Conservation (phyloP, 2,888 invertebrate species). For the Sceliomorpha sp. region DNA sequence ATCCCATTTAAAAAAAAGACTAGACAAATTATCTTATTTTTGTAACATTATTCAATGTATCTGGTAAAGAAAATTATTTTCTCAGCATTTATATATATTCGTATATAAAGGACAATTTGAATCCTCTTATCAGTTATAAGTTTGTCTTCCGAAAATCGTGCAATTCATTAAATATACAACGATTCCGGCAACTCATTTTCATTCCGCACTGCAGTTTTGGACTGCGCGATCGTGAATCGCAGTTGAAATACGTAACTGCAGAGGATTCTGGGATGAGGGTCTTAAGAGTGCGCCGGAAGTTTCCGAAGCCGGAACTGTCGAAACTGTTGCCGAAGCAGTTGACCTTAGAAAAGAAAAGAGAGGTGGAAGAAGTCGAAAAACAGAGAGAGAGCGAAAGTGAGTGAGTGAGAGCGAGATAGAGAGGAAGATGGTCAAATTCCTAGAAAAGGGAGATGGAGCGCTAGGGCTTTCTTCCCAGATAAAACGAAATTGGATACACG, state of each 20-base stretch:
- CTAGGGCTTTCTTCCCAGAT: slow-evolving; percentile 30
- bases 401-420: slow-evolving; percentile 21
- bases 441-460: slow-evolving; percentile 21
- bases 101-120: slow-evolving; percentile 43
- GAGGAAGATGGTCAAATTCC: slow-evolving; percentile 20
- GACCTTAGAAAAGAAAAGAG: slow-evolving; percentile 1
- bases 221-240: slow-evolving; percentile 53
- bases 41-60: no score
- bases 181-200: slow-evolving; percentile 54
- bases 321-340: slow-evolving; percentile 47
- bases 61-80: no score
- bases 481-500: slow-evolving; percentile 56
- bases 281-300: slow-evolving; percentile 56
- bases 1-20: no score
- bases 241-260: slow-evolving; percentile 55
- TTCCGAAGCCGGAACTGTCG: slow-evolving; percentile 56
- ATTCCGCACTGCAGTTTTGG: slow-evolving; percentile 53
- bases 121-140: slow-evolving; percentile 51
- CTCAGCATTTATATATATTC: slow-evolving; percentile 25
- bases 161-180: slow-evolving; percentile 56
- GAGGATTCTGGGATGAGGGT: slow-evolving; percentile 47
- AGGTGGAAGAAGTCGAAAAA: slow-evolving; percentile 20
- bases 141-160: slow-evolving; percentile 46
- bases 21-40: no score
- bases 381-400: slow-evolving; percentile 14